Percentiles rank a stretch among this genome's conserved stretches.
Evolutionary conservation across 2,113 vertebrate species (phyloP).

Genomic region (Aleadryas rufinucha): DNA sequence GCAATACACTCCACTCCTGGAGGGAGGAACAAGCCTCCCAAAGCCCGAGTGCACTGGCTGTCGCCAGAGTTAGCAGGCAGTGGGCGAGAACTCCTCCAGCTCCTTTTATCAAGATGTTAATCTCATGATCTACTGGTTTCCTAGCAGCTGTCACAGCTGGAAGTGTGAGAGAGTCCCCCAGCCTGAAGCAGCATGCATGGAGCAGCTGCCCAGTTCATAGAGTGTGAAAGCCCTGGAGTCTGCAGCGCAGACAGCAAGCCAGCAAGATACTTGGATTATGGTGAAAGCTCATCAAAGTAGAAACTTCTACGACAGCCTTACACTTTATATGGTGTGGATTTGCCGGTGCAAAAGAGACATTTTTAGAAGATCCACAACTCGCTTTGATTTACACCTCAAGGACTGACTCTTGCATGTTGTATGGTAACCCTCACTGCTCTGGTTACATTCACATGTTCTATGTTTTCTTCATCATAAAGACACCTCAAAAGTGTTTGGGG

Average conservation of each 20-base stretch:
- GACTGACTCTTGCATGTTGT: neutral
- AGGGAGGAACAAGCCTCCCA: neutral
- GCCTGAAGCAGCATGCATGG: neutral
- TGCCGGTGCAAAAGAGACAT: neutral
- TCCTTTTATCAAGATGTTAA: neutral
- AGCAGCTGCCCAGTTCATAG: neutral
- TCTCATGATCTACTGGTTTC: neutral
- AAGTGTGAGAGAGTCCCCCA: neutral
- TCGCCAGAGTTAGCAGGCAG: neutral
- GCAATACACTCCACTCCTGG: neutral
- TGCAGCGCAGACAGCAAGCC: neutral
- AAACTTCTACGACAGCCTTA: neutral
- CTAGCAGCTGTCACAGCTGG: slow-evolving; percentile 26
- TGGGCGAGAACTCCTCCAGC: neutral
- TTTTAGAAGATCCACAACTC: neutral
- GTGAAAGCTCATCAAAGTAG: neutral
- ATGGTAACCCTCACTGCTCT: neutral
- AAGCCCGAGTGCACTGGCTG: neutral
- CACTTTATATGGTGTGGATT: neutral
- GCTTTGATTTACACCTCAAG: neutral
- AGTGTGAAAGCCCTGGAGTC: neutral
- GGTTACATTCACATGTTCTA: neutral
- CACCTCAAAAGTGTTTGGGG: neutral
- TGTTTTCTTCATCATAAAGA: neutral
- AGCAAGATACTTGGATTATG: neutral